Percentiles rank a stretch among this genome's conserved stretches.
These are phyloP conservation scores for Nipponia nippon DNA, from an alignment of 2,113 vertebrate species.

Conservation along the genomic window DNA sequence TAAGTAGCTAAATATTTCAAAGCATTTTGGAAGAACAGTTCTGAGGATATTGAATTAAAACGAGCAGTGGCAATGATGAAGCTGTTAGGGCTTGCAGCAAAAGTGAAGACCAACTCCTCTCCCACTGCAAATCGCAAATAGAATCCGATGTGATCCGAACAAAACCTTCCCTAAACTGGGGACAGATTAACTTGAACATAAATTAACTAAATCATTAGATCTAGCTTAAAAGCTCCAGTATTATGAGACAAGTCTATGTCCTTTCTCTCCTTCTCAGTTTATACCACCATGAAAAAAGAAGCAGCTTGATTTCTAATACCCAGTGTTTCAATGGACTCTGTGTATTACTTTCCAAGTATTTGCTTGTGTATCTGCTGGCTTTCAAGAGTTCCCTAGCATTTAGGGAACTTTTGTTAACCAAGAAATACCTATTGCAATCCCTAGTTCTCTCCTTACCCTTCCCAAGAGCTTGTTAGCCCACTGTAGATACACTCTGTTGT, in stretches of 20 bases:
- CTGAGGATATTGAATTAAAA: neutral
- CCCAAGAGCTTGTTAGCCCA: neutral
- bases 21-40: neutral
- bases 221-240: neutral
- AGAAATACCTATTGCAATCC: neutral
- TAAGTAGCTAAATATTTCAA: neutral
- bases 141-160: neutral
- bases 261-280: neutral
- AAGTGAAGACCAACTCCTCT: neutral
- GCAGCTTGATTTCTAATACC: neutral
- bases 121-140: neutral
- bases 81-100: neutral
- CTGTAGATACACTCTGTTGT: neutral
- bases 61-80: neutral
- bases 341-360: neutral
- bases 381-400: neutral
- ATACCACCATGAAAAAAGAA: neutral
- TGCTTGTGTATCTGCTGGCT: neutral
- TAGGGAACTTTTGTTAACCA: neutral
- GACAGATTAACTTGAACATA: neutral
- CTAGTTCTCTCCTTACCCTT: neutral
- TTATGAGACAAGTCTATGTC: neutral
- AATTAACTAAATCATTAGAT: neutral
- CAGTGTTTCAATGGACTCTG: fast-evolving
- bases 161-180: neutral